Conservation (phyloP, 2,113 vertebrate genomes). For the Plecturocebus donacophilus region DNA sequence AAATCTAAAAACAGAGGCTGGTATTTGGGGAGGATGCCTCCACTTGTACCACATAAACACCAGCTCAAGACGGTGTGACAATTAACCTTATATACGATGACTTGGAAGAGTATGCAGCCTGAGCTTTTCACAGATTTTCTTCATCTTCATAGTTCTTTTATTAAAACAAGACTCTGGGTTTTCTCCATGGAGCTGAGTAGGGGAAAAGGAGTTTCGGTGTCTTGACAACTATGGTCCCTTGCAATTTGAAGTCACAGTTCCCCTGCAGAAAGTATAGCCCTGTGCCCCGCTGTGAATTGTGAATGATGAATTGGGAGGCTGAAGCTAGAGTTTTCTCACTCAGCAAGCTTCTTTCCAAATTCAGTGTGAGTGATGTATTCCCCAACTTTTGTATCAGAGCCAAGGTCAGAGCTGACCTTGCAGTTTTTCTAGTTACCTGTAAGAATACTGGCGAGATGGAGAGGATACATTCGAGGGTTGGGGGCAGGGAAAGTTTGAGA, state of each 20-base stretch:
- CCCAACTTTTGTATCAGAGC: background rate
- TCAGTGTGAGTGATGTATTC: slow-evolving; percentile 42
- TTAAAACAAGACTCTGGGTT: slow-evolving; percentile 55
- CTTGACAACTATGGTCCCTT: slow-evolving; percentile 52
- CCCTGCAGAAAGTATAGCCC: slow-evolving; percentile 15
- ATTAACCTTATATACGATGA: background rate
- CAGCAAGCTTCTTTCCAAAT: slow-evolving; percentile 48
- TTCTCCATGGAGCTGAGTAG: slow-evolving; percentile 46
- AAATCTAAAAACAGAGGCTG: background rate
- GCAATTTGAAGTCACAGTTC: slow-evolving; percentile 50
- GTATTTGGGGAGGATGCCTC: background rate
- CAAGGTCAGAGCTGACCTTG: slow-evolving; percentile 69
- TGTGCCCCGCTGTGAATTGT: slow-evolving; percentile 36
- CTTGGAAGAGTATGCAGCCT: background rate
- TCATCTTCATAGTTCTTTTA: slow-evolving; percentile 39
- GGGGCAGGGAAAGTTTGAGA: background rate
- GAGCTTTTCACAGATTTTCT: slow-evolving; percentile 17
- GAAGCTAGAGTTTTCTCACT: slow-evolving; percentile 35
- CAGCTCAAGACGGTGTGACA: background rate
- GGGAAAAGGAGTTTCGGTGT: slow-evolving; percentile 40
- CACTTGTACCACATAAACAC: background rate
- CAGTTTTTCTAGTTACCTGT: slow-evolving; percentile 58
- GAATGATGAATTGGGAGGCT: slow-evolving; percentile 49
- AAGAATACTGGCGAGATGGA: slow-evolving; percentile 39
- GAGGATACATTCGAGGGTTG: background rate